Evolutionary conservation across 2,888 invertebrate species (phyloP), one percentile per base, ranked within the genome.

Genomic region (Glyphotaelius pellucidus): DNA sequence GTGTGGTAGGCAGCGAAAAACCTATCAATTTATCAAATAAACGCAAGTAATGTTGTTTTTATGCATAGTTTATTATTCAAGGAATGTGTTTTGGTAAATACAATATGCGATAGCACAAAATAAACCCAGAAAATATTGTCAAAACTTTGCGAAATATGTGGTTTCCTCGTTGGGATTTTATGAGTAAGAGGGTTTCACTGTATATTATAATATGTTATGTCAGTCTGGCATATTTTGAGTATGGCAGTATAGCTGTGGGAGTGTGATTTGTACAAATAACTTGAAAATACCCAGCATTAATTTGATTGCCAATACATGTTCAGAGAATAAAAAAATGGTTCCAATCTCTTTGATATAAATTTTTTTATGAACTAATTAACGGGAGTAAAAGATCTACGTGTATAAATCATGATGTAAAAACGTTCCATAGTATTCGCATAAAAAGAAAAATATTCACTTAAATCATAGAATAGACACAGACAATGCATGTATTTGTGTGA

Each of bases 371-470:
- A 25, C 67, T 67, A 67, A n/a, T n/a, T n/a, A n/a, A 67, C 7
- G 67, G n/a, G 67, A 25, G 25, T 67, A 67, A 67, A 67, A 67
- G 25, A n/a, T 67, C 9, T 25, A 67, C 5, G 67, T 25, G 67
- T 67, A 67, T 2, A 67, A 67, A 67, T 25, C 67, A 67, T 67
- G 25, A 67, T 11, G 67, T 67, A 9, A 67, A 67, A 67, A 67
- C 7, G 47, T 86, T 86, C 86, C 86, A 86, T 86, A 86, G 86
- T 86, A 86, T 47, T 86, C 3, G 25, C 15, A 42, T 86, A 42
- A 42, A 86, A 42, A 47, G 42, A 86, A 86, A 47, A 42, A 67
- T 67, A n/a, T 67, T 67, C 67, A 67, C 67, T 67, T 25, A 67
- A 67, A 25, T 67, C 25, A 25, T 67, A 67, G 67, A 67, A 67